Conservation (phyloP, 1,140 invertebrate genomes). For the Sarcophaga peregrina region DNA sequence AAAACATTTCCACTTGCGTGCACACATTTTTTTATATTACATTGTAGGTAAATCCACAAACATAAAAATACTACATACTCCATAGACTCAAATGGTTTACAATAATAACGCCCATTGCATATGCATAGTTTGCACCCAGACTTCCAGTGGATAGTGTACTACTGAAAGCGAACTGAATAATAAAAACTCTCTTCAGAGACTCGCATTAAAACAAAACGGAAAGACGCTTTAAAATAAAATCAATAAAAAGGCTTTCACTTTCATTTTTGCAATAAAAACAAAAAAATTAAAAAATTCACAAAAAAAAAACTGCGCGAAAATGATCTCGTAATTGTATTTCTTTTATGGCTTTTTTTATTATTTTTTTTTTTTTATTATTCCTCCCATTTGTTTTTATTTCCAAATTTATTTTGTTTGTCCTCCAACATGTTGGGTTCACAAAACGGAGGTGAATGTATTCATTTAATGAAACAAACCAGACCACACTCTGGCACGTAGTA, state of each 20-base stretch:
- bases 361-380: neutral
- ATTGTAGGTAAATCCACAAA: no score
- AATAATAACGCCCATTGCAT: no score
- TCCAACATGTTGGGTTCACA: neutral
- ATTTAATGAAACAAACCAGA: neutral
- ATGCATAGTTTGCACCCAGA: no score
- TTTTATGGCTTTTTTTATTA: neutral
- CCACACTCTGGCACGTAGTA: slow-evolving; percentile 7
- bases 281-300: slow-evolving; percentile 7
- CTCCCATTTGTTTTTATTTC: neutral
- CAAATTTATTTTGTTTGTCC: slow-evolving; percentile 8
- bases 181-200: no score
- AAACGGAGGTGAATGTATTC: slow-evolving; percentile 9
- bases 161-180: no score
- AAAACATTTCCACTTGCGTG: no score
- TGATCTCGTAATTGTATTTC: slow-evolving; percentile 37
- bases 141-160: no score
- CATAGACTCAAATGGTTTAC: no score
- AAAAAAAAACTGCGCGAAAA: neutral
- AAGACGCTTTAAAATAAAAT: no score
- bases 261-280: slow-evolving; percentile 19
- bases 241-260: slow-evolving; percentile 34
- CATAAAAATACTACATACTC: no score
- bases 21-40: no score
- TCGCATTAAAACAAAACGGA: no score